These are phyloP conservation scores for Drosophila buzzatii DNA, from an alignment of 2,888 invertebrate species.

Conservation along the genomic window DNA sequence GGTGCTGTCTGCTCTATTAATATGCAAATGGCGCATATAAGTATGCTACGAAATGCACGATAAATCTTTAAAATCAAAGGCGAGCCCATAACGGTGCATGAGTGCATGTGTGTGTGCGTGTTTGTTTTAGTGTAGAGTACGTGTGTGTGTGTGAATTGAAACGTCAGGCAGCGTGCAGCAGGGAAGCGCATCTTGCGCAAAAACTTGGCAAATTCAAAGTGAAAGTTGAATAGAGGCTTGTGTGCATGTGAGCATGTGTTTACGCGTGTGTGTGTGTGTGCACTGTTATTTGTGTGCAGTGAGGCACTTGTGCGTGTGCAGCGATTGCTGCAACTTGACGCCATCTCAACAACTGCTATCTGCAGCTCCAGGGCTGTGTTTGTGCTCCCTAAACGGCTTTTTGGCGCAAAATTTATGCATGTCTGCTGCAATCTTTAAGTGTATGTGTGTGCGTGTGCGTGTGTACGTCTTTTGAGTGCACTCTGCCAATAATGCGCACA, in stretches of 20 bases:
- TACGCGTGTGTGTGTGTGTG: conserved; percentile 16
- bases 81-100: conserved; percentile 23
- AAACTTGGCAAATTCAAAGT: conserved; percentile 77
- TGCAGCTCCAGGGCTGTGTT: conserved; percentile 8
- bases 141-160: conserved; percentile 28
- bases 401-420: conserved; percentile 71
- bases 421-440: conserved; percentile 52
- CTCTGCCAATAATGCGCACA: conserved; percentile 80
- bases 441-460: conserved; percentile 20
- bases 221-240: conserved; percentile 67
- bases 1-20: conserved; percentile 60
- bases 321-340: conserved; percentile 63
- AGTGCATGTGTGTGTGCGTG: conserved; percentile 7
- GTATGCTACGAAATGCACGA: conserved; percentile 72
- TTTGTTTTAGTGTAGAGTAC: conserved; percentile 11
- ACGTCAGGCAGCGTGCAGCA: conserved; percentile 8
- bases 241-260: conserved; percentile 22
- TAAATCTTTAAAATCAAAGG: conserved; percentile 80
- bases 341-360: conserved; percentile 33
- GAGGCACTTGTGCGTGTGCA: conserved; percentile 57
- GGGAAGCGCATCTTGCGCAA: conserved; percentile 32
- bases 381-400: conserved; percentile 64
- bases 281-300: conserved; percentile 61
- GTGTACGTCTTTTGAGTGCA: conserved; percentile 65
- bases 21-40: conserved; percentile 75